Base-by-base conservation (phyloP, 2,888 invertebrate species). In the Agrochola macilenta region DNA sequence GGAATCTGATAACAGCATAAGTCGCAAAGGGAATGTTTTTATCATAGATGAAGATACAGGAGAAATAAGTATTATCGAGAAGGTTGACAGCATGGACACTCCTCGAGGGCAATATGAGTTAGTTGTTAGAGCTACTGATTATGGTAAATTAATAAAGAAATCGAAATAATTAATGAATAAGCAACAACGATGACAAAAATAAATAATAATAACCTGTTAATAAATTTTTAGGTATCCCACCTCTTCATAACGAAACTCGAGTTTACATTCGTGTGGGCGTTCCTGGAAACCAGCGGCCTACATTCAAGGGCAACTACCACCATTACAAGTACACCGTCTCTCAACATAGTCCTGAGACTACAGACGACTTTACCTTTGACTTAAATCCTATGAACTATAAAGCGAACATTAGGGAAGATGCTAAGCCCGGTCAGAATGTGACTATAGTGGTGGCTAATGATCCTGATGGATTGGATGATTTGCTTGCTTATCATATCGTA, bases 281-380 rank as follows among this genome's bases (percentile, higher is more conserved):
- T 7, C 98, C 98, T 0, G 98, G 98, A 1, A 98, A 98, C 89
- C 98, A 98, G 88, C 96, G 98, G n/a, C 98, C 98, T 0, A 97
- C 98, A n/a, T 98, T 98, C 89, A 97, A 98, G 87, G 98, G 98
- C 1, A 98, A 98, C 88, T 98, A 97, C 86, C 97, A 97, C 72
- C 97, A 97, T 82, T 96, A 97, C 78, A 96, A 97, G 39, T 96
- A 96, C 52, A 94, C 94, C 1, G 88, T 94, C 14, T 93, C 93
- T 11, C 93, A 95, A 82, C 89, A 92, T 54, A 93, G 89, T 60
- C 90, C 93, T 35, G 94, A 95, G 61, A 92, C 92, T 11, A 93
- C 92, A 61, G 94, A 95, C 83, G 95, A 96, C 75, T 95, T 94
- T 63, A 94, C 95, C 2, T 97, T 97, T 49, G 97, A 97, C 35